phyloP scores from a whole-genome alignment of 2,113 vertebrate genomes.

The Brevimyrus niger region DNA sequence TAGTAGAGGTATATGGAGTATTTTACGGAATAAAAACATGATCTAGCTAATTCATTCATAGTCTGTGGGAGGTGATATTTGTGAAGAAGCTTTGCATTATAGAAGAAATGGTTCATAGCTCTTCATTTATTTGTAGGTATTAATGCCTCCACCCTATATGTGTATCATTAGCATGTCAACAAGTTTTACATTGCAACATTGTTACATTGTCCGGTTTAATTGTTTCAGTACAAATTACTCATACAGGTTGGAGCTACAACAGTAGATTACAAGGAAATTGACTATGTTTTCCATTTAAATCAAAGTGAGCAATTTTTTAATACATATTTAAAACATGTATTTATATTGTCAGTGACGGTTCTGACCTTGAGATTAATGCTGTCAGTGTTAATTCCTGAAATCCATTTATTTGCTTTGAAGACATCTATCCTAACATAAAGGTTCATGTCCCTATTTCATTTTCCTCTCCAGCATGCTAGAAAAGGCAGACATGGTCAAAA shows the following conservation, averaged over 20 bases:
- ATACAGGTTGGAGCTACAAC: too few relatives aligned
- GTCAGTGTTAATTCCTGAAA: background rate
- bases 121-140: background rate
- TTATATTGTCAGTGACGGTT: background rate
- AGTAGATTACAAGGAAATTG: background rate
- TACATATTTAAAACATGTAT: background rate
- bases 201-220: background rate
- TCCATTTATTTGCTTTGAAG: background rate
- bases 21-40: background rate
- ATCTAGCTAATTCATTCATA: background rate
- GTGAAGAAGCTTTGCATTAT: slow-evolving; percentile 9
- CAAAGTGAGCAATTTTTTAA: background rate
- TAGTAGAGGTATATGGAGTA: background rate
- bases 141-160: background rate
- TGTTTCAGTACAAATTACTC: background rate
- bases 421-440: background rate
- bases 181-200: background rate
- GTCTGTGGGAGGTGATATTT: background rate
- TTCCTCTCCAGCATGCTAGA: background rate
- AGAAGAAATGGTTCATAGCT: background rate
- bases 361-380: background rate
- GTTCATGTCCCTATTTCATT: background rate
- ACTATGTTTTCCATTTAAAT: background rate
- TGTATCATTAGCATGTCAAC: background rate
- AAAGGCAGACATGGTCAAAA: background rate